Base-by-base conservation (phyloP, 2,888 invertebrate genomes). In the Agrochola lota region DNA sequence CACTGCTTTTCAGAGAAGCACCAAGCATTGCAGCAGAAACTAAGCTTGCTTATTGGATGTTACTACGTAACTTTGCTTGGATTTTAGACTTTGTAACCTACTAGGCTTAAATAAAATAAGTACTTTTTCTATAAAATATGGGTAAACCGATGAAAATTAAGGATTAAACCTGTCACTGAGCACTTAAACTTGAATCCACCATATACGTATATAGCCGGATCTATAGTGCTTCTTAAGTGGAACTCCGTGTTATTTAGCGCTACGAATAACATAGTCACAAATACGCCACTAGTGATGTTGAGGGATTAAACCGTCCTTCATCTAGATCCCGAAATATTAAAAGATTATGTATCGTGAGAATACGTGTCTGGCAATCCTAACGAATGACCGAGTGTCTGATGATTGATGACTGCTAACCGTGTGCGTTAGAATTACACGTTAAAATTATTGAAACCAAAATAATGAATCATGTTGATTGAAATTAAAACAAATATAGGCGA, bases 321-420 rank as follows among this genome's bases (percentile, higher is more conserved):
- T 30, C 66, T 40, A 67, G 26, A 64, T 77, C 49, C 40, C 69
- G 67, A 77, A 78, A 78, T 82, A 82, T 81, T 77, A 79, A 78
- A 74, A 71, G 77, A 69, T 68, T 63, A 62, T 35, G 46, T 57
- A 77, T 81, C 35, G 74, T 62, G 62, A 70, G 73, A 75, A 77
- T 55, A 77, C 71, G 80, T 79, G 82, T 12, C 72, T 30, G 23
- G 64, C 12, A 69, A 59, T 74, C 52, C 17, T 76, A 71, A 76
- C 46, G 52, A 74, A 81, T 69, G 71, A 68, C 57, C 60, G 46
- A 40, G 49, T 60, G n/a, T 5, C 15, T 26, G 57, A 64, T 75
- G 78, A 84, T 78, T 77, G 60, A 85, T 84, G 75, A 85, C 59
- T 67, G n/a, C 52, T 67, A 35, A 49, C 12, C 35, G 26, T 57